phyloP scores from a whole-genome alignment of 2,797 vertebrate species.

The Cuniculus paca region DNA sequence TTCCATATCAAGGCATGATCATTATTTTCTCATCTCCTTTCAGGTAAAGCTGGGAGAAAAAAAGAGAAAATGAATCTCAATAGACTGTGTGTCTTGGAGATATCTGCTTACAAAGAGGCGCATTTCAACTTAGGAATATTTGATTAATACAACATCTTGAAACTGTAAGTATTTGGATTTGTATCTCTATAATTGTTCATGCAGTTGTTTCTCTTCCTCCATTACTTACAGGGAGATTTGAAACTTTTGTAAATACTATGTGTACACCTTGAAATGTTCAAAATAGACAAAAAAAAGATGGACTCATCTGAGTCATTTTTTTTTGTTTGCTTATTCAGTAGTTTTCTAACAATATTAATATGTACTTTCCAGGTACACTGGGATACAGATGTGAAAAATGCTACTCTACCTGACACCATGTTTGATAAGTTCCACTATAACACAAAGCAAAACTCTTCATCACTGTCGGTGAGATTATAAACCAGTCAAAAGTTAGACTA shows the following conservation, averaged over 20 bases:
- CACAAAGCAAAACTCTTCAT: neutral
- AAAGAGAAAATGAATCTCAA: neutral
- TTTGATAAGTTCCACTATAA: neutral
- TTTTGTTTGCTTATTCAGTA: neutral
- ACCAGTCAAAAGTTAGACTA: neutral
- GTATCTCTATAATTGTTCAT: neutral
- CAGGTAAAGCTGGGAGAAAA: neutral
- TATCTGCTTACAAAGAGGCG: neutral
- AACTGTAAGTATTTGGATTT: conserved; percentile 12
- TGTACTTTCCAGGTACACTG: neutral
- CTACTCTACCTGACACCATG: neutral
- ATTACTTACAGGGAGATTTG: conserved; percentile 46
- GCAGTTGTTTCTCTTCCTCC: conserved; percentile 8
- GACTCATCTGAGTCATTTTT: neutral
- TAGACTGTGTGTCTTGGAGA: neutral
- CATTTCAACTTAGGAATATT: conserved; percentile 1
- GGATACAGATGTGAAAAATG: neutral
- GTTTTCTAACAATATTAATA: neutral
- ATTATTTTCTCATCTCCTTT: neutral
- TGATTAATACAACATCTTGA: neutral
- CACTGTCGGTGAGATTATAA: neutral
- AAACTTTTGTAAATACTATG: neutral
- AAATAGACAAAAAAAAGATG: neutral
- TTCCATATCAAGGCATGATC: neutral
- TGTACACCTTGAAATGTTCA: conserved; percentile 56